phyloP scores from a whole-genome alignment of 2,888 invertebrate species.

The Cosmopolites sordidus region DNA sequence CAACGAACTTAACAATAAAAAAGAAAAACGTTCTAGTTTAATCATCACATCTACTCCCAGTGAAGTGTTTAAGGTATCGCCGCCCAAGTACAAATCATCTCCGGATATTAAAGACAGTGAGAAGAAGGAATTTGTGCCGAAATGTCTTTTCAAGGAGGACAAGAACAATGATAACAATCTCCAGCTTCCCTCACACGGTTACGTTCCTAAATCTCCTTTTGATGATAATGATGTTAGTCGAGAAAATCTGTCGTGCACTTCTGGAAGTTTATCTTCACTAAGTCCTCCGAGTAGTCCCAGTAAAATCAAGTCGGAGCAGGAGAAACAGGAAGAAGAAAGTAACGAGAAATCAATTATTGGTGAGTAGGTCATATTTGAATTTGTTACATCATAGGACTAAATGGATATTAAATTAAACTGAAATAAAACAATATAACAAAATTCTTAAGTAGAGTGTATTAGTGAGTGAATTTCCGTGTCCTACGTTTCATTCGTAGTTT shows the following conservation, averaged over 20 bases:
- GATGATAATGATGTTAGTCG: slow-evolving; percentile 44
- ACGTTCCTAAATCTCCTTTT: slow-evolving; percentile 49
- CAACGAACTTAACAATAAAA: slow-evolving; percentile 31
- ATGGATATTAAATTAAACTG: no score
- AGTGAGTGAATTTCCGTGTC: no score
- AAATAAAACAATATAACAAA: no score
- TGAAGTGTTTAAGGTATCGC: slow-evolving; percentile 9
- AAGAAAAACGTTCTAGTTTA: slow-evolving; percentile 24
- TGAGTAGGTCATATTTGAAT: no score
- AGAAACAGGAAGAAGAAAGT: slow-evolving; percentile 56
- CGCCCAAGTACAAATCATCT: slow-evolving; percentile 12
- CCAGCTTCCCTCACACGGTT: slow-evolving; percentile 32
- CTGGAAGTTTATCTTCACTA: slow-evolving; percentile 47
- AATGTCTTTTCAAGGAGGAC: slow-evolving; percentile 33
- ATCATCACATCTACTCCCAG: slow-evolving; percentile 17
- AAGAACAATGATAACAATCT: slow-evolving; percentile 33
- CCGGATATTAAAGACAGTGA: slow-evolving; percentile 6
- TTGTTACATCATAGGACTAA: no score
- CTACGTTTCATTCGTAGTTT: no score
- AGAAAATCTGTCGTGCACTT: slow-evolving; percentile 46
- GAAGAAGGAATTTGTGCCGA: slow-evolving; percentile 28
- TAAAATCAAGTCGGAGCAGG: slow-evolving; percentile 42
- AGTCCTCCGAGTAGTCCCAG: slow-evolving; percentile 49
- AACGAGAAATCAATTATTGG: slow-evolving; percentile 50
- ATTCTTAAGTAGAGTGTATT: no score